Base-by-base conservation (phyloP, 1,140 invertebrate species). In the Aphelenchoides avenae region DNA sequence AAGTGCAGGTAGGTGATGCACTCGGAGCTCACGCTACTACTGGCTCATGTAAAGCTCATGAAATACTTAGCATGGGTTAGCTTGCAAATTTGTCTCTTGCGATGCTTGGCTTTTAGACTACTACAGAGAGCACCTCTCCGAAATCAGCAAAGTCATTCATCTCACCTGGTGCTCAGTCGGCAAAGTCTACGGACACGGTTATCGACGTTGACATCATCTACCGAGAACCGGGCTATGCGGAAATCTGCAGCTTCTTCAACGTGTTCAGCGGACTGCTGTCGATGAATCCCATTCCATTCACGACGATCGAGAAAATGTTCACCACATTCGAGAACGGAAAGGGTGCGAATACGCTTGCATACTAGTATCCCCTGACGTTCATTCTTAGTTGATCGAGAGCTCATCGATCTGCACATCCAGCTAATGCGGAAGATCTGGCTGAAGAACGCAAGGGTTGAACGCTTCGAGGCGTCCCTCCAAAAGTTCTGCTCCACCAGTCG, bases 201-300 rank as follows among this genome's bases (percentile, higher is more conserved):
- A n/a, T n/a, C n/a, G n/a, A n/a, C n/a, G n/a, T n/a, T n/a, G n/a
- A n/a, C n/a, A n/a, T n/a, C n/a, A n/a, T 68, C 9, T 53, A 69
- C 13, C 24, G 48, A 11, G 63, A 70, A 20, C 65, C 66, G 9
- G 30, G 30, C 18, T 70, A 64, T 30, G 66, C 66, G 30, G 59
- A 69, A 33, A 36, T 68, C 22, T 70, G 66, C 31, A 46, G 39
- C 6, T 68, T 68, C 39, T 68, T 70, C 54, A 68, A 68, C 47
- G 49, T 39, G 7, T 68, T 68, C 47, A 60, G 61, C 22, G 27
- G 54, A 36, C 22, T 55, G 13, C 39, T 68, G n/a, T 48, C 43
- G 5, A 33, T 70, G 22, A 64, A 66, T 27, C 65, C 55, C 11
- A 22, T 65, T 2, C 47, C 66, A 11, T 52, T 68, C 27, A n/a